These are phyloP conservation scores for Hirtodrosophila confusa DNA, from an alignment of 2,888 invertebrate genomes.

Conservation along the genomic window DNA sequence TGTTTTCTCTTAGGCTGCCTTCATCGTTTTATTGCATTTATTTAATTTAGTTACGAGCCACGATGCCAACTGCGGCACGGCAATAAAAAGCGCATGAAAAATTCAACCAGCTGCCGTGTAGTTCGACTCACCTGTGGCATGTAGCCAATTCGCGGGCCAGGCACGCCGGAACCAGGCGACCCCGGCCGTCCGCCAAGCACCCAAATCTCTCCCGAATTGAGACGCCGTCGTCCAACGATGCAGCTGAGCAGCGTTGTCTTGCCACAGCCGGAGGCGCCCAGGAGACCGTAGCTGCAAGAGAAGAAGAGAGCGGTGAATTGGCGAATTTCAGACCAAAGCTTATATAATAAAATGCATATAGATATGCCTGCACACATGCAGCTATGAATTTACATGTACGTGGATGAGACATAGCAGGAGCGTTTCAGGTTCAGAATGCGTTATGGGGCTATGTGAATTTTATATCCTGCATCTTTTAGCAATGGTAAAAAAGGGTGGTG, in stretches of 20 bases:
- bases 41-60: constrained; percentile 71
- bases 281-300: constrained; percentile 90
- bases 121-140: constrained; percentile 90
- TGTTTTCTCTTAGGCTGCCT: constrained; percentile 17
- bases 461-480: no score
- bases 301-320: constrained; percentile 18
- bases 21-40: constrained; percentile 73
- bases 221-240: constrained; percentile 91
- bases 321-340: constrained; percentile 43
- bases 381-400: constrained; percentile 6
- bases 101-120: constrained; percentile 42
- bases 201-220: constrained; percentile 93
- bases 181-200: constrained; percentile 94
- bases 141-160: constrained; percentile 95
- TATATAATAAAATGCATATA: constrained; percentile 55
- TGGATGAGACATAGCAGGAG: constrained; percentile 24
- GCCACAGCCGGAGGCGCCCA: constrained; percentile 96
- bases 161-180: constrained; percentile 92
- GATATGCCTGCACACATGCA: constrained; percentile 26
- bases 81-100: constrained; percentile 70
- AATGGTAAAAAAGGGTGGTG: no score
- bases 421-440: neutral
- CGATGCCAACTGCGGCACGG: constrained; percentile 51
- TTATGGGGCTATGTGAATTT: no score
- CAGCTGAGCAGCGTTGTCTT: constrained; percentile 95